Evolutionary conservation across 2,113 vertebrate species (phyloP).

Genomic region (Ivindomyrus marchei): DNA sequence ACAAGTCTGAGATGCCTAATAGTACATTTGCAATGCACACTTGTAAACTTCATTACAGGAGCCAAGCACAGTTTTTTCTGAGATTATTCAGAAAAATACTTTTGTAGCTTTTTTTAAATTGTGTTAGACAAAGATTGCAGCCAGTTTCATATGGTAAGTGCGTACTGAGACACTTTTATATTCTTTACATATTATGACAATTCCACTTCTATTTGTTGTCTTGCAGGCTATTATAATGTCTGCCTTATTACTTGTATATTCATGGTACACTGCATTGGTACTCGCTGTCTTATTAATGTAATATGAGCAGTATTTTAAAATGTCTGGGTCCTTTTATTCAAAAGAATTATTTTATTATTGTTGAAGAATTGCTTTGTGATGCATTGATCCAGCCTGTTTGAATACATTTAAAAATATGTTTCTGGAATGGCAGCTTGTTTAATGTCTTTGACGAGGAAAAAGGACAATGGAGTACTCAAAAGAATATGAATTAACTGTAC

Average conservation of each 20-base stretch:
- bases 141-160: neutral
- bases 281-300: conserved; percentile 26
- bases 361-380: neutral
- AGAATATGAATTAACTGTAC: conserved; percentile 2
- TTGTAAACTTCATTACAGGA: neutral
- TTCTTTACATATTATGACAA: neutral
- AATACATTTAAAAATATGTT: conserved; percentile 5
- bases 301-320: conserved; percentile 30
- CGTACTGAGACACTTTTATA: neutral
- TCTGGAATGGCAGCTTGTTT: conserved; percentile 4
- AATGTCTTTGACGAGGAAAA: conserved; percentile 1
- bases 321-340: conserved; percentile 41
- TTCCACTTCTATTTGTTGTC: neutral
- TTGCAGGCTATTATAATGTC: conserved; percentile 26
- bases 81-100: neutral
- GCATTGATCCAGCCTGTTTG: conserved; percentile 32
- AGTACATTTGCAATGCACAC: neutral
- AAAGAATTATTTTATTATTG: conserved; percentile 30
- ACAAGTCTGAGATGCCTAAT: neutral
- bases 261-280: conserved; percentile 61
- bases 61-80: neutral
- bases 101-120: neutral
- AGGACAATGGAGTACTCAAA: neutral
- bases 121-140: neutral
- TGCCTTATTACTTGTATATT: conserved; percentile 23